Evolutionary conservation across 2,797 vertebrate genomes (phyloP), one percentile per base, ranked within the genome.

Genomic region (Urosaurus nigricauda): DNA sequence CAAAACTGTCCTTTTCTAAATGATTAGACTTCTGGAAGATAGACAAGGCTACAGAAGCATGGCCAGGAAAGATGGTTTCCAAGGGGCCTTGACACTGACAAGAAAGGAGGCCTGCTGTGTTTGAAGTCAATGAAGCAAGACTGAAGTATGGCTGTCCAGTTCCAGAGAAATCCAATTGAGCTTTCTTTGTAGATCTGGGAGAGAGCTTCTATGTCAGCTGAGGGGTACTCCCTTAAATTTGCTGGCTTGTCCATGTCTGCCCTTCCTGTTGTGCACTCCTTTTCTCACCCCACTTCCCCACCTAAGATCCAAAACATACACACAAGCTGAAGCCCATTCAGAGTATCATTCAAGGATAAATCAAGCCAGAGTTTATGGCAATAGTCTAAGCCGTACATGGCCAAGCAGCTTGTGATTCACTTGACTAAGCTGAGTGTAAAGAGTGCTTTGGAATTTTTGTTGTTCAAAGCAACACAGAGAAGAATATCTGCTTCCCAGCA

Each of bases 1-100:
- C 32, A n/a, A 84, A 81, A 51, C 43, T 53, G 7, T 43, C 37
- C 3, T 17, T 43, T 2, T 43, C 63, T 83, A 12, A 11, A 40
- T 43, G 73, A 35, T 58, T 71, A 88, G 40, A 26, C 70, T 92
- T 68, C 24, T 91, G 0, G n/a, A 43, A 37, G 90, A 37, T 74
- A 86, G 32, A 88, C 40, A 85, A 77, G 71, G 9, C 71, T 37
- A 47, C 37, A 91, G 88, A 87, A 87, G 51, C 82, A 86, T 79
- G 9, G 26, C 85, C 73, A 90, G 89, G 87, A 94, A 93, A 89
- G 91, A 92, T 92, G 94, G 70, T 51, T 84, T 88, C 53, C 35
- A 90, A 51, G 35, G 86, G 89, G 77, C 24, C 88, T 89, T 79
- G 77, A 51, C 80, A 80, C 24, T 21, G 16, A 80, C 86, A 35